Evolutionary conservation across 2,797 vertebrate genomes (phyloP).

Genomic region (Siniperca obscura): DNA sequence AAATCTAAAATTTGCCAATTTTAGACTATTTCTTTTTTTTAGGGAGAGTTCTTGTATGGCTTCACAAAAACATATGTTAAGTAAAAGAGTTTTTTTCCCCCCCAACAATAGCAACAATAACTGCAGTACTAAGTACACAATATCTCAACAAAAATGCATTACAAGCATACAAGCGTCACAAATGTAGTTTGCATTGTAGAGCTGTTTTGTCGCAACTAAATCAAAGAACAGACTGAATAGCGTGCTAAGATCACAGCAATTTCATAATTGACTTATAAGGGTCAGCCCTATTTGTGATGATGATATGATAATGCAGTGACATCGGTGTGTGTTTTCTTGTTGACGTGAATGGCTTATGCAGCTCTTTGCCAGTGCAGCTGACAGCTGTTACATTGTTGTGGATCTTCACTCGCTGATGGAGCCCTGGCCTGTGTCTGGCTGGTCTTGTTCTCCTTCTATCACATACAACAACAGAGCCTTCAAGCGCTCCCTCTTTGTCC

Average conservation of each 20-base stretch:
- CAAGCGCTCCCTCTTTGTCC: slow-evolving; percentile 48
- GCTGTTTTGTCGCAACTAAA: neutral
- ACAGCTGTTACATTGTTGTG: slow-evolving; percentile 39
- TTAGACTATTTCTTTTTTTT: neutral
- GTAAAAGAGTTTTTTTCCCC: too few relatives aligned
- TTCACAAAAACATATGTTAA: neutral
- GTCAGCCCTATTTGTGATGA: slow-evolving; percentile 25
- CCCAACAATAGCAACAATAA: neutral
- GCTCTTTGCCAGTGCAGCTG: slow-evolving; percentile 36
- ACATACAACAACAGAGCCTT: slow-evolving; percentile 15
- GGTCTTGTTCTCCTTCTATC: slow-evolving; percentile 27
- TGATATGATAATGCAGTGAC: slow-evolving; percentile 21
- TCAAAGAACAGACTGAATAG: neutral
- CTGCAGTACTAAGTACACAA: neutral
- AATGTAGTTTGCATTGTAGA: neutral
- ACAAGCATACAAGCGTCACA: neutral
- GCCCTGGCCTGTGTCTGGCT: slow-evolving; percentile 17
- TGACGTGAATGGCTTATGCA: slow-evolving; percentile 17
- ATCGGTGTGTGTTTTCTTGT: slow-evolving; percentile 2
- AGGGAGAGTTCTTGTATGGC: neutral
- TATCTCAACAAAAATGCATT: neutral
- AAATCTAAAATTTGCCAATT: neutral
- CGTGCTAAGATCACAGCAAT: neutral
- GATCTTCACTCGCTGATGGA: slow-evolving; percentile 5
- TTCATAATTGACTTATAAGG: slow-evolving; percentile 7